phyloP scores from a whole-genome alignment of 2,797 vertebrate species.

The Triplophysa yarkandensis region DNA sequence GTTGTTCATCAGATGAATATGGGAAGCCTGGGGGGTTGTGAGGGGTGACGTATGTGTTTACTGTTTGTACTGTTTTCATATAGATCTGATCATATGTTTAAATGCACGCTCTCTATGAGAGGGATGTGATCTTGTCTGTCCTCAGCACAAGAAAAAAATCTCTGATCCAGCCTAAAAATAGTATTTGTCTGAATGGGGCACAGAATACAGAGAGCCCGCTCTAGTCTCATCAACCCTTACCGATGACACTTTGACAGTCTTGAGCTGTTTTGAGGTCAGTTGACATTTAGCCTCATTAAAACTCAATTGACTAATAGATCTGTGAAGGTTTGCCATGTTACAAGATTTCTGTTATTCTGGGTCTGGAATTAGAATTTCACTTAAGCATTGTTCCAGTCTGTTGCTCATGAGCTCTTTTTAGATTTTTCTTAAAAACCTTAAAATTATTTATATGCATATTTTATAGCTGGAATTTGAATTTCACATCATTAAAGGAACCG shows the following conservation, averaged over 20 bases:
- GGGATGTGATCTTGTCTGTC: constrained; percentile 71
- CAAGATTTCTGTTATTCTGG: constrained; percentile 1
- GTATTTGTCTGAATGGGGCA: constrained; percentile 63
- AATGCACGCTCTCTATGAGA: constrained; percentile 73
- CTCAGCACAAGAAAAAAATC: constrained; percentile 68
- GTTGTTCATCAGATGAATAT: constrained; percentile 41
- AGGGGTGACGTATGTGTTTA: constrained; percentile 42
- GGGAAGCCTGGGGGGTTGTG: constrained; percentile 16
- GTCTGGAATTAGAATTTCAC: not conserved
- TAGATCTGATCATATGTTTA: constrained; percentile 70
- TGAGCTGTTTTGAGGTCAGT: constrained; percentile 47
- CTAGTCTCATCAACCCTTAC: constrained; percentile 62
- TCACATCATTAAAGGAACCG: not conserved
- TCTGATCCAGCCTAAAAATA: constrained; percentile 77
- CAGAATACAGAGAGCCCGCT: constrained; percentile 47
- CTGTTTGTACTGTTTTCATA: constrained; percentile 45
- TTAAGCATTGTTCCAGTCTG: not conserved
- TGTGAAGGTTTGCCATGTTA: constrained; percentile 15
- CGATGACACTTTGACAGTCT: constrained; percentile 69
- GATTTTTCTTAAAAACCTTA: not conserved
- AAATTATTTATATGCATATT: not conserved
- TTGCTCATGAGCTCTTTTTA: not conserved
- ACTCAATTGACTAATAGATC: constrained; percentile 39
- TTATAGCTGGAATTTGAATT: not conserved
- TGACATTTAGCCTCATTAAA: constrained; percentile 38